A percentile compares a stretch with the other conserved stretches of the same genome.
These are phyloP conservation scores for Drosophila prolongata DNA, from an alignment of 2,888 invertebrate genomes.

Conservation along the genomic window DNA sequence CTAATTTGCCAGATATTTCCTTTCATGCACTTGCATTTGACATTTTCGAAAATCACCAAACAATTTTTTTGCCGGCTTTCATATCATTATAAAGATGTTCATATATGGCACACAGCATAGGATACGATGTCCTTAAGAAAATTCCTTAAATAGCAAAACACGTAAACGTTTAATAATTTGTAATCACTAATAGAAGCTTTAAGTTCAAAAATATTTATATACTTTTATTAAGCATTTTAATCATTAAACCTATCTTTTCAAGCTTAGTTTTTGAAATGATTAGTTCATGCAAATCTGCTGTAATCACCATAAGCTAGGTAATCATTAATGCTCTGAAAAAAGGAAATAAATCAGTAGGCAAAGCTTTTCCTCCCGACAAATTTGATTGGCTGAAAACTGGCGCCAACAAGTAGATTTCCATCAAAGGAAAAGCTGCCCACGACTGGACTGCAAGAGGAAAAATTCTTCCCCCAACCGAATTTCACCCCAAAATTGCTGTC, in stretches of 20 bases:
- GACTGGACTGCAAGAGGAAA: slow-evolving; percentile 14
- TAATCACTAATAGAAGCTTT: no score
- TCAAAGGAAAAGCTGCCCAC: slow-evolving; percentile 51
- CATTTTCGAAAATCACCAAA: slow-evolving; percentile 39
- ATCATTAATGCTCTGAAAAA: slow-evolving; percentile 35
- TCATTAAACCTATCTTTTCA: no score
- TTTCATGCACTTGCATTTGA: slow-evolving; percentile 31
- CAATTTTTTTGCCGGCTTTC: no score
- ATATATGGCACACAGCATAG: no score
- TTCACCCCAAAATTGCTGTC: slow-evolving; percentile 63
- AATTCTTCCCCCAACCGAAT: slow-evolving; percentile 9
- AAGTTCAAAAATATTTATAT: no score
- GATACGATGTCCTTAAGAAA: no score
- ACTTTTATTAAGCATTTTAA: no score
- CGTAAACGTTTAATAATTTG: no score
- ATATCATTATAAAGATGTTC: no score
- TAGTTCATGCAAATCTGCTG: slow-evolving; percentile 64
- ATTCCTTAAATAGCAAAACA: no score
- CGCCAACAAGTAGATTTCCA: slow-evolving; percentile 78
- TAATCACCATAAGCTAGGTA: slow-evolving; percentile 51
- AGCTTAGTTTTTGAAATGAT: slow-evolving; percentile 36
- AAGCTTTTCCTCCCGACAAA: slow-evolving; percentile 12
- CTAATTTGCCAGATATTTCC: slow-evolving; percentile 56
- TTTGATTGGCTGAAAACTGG: slow-evolving; percentile 53
- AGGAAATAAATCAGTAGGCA: slow-evolving; percentile 27